phyloP scores from a whole-genome alignment of 2,888 invertebrate species.

The Argyresthia albistria region DNA sequence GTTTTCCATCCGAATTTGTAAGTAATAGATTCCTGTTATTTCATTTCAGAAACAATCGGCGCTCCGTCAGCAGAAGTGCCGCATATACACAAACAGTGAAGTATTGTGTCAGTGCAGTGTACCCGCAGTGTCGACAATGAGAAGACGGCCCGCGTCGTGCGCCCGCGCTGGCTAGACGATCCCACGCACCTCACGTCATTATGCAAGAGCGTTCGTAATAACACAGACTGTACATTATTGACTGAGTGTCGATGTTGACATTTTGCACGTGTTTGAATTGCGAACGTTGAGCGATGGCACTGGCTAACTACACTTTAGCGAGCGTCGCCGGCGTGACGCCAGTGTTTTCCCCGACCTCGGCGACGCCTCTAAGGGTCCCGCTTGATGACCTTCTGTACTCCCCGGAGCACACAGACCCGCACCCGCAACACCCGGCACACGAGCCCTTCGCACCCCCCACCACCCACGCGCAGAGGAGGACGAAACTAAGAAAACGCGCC shows the following conservation, averaged over 20 bases:
- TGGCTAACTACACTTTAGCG: constrained; percentile 56
- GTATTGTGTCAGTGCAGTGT: constrained; percentile 40
- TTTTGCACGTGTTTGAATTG: constrained; percentile 31
- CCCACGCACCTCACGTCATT: constrained; percentile 33
- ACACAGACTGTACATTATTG: constrained; percentile 25
- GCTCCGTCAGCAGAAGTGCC: not conserved
- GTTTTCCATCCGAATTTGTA: too few species aligned
- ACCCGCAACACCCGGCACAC: constrained; percentile 30
- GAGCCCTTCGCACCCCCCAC: constrained; percentile 41
- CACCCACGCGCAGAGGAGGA: constrained; percentile 29
- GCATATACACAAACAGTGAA: constrained; percentile 19
- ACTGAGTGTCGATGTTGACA: constrained; percentile 37
- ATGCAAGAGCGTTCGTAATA: constrained; percentile 45
- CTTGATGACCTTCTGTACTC: constrained; percentile 58
- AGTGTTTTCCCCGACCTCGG: constrained; percentile 37
- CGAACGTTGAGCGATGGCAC: constrained; percentile 56
- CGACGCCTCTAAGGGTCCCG: constrained; percentile 40
- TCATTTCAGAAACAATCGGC: constrained; percentile 44
- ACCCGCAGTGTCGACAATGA: constrained; percentile 34
- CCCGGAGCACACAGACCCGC: constrained; percentile 37
- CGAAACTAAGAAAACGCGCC: constrained; percentile 57
- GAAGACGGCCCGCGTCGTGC: constrained; percentile 27
- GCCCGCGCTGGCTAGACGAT: constrained; percentile 22
- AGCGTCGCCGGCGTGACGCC: constrained; percentile 44
- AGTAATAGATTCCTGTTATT: constrained; percentile 5